phyloP scores from a whole-genome alignment of 2,888 invertebrate genomes.

The Epiblema foenella region DNA sequence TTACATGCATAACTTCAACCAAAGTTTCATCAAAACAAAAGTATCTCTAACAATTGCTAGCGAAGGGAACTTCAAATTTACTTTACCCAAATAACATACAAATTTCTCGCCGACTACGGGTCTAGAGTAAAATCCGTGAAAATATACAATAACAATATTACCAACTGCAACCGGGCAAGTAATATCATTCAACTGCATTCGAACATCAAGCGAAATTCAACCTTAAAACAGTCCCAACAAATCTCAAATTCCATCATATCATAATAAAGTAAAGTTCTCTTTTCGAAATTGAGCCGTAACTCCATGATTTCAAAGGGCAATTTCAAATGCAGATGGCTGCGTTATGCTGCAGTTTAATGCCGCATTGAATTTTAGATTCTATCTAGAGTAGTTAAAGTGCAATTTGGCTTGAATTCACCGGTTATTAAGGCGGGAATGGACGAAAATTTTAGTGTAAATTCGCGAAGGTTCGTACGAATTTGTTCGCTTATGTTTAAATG shows the following conservation, averaged over 20 bases:
- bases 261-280: neutral
- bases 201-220: conserved; percentile 3
- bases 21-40: conserved; percentile 19
- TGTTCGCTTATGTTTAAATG: conserved; percentile 40
- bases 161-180: conserved; percentile 56
- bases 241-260: conserved; percentile 3
- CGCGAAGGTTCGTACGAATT: conserved; percentile 32
- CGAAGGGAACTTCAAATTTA: conserved; percentile 25
- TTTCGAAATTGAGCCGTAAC: conserved; percentile 36
- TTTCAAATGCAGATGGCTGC: conserved; percentile 41
- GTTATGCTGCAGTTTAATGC: conserved; percentile 21
- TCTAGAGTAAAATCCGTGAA: conserved; percentile 57
- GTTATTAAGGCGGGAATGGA: conserved; percentile 38
- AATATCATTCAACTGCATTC: conserved; percentile 49
- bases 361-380: conserved; percentile 47
- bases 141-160: conserved; percentile 66
- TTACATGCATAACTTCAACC: conserved; percentile 7
- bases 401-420: conserved; percentile 44
- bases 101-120: conserved; percentile 27
- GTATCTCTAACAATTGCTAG: neutral
- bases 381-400: conserved; percentile 45
- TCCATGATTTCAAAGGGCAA: conserved; percentile 37
- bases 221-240: neutral
- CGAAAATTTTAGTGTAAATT: conserved; percentile 38
- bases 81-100: conserved; percentile 34